Conservation (phyloP, 1,140 invertebrate genomes). For the Oreohelix idahoensis region DNA sequence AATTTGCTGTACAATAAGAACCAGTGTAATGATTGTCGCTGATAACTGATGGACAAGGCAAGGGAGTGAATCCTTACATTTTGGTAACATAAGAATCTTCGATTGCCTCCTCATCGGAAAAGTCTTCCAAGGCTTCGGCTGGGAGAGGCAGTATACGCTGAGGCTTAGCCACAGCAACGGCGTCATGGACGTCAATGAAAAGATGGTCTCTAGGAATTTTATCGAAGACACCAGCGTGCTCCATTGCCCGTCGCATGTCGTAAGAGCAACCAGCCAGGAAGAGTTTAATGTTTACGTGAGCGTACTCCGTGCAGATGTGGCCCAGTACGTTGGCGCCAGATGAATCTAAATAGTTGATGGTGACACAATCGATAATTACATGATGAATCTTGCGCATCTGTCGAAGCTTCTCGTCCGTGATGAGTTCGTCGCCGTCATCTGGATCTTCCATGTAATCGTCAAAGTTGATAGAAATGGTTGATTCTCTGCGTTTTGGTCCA, state of each 20-base stretch:
- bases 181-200: conserved; percentile 63
- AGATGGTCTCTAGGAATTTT: conserved; percentile 59
- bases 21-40: too few species aligned
- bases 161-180: conserved; percentile 59
- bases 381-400: conserved; percentile 64
- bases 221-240: conserved; percentile 60
- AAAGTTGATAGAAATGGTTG: conserved; percentile 47
- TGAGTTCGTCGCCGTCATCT: conserved; percentile 59
- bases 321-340: conserved; percentile 71
- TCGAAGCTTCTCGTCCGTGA: conserved; percentile 61
- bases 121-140: conserved; percentile 55
- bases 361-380: conserved; percentile 71
- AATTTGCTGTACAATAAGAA: too few species aligned
- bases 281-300: conserved; percentile 64
- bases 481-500: conserved; percentile 42
- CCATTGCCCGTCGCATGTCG: conserved; percentile 59
- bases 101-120: conserved; percentile 63
- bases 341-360: conserved; percentile 72
- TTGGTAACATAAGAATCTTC: conserved; percentile 67
- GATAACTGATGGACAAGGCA: too few species aligned
- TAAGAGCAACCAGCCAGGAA: conserved; percentile 60
- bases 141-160: conserved; percentile 49
- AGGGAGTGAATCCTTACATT: conserved; percentile 43
- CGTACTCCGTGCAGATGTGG: conserved; percentile 66
- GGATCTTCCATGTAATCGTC: conserved; percentile 63